These are phyloP conservation scores for Hepsetus odoe DNA, from an alignment of 2,113 vertebrate species.

Conservation along the genomic window DNA sequence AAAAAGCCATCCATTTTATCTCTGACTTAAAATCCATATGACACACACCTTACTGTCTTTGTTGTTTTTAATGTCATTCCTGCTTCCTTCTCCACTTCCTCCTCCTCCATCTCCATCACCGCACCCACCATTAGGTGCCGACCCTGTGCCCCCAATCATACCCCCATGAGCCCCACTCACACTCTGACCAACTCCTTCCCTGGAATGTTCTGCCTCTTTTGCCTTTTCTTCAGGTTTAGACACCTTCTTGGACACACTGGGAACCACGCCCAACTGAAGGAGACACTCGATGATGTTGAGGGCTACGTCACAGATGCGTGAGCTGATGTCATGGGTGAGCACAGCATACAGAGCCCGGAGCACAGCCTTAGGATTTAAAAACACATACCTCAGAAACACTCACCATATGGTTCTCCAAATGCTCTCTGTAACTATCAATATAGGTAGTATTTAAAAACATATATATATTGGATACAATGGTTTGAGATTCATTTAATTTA, in stretches of 20 bases:
- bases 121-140: conserved; percentile 76
- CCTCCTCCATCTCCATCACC: conserved; percentile 74
- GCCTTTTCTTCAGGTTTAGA: conserved; percentile 92
- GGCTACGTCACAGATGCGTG: conserved; percentile 93
- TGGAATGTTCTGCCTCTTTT: conserved; percentile 87
- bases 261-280: conserved; percentile 93
- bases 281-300: conserved; percentile 96
- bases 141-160: conserved; percentile 72
- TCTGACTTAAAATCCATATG: too few relatives aligned
- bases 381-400: not conserved
- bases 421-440: not conserved
- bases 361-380: conserved; percentile 79
- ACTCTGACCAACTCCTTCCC: conserved; percentile 78
- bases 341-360: conserved; percentile 94
- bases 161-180: conserved; percentile 70
- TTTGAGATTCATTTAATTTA: too few relatives aligned
- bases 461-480: too few relatives aligned
- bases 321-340: conserved; percentile 95
- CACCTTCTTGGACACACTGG: conserved; percentile 83
- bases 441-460: too few relatives aligned
- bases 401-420: not conserved
- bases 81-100: conserved; percentile 75
- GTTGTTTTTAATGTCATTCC: conserved; percentile 88
- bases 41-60: conserved; percentile 80
- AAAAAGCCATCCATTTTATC: not conserved